Base-by-base conservation (phyloP, 2,113 vertebrate genomes). In the Crypturellus undulatus region DNA sequence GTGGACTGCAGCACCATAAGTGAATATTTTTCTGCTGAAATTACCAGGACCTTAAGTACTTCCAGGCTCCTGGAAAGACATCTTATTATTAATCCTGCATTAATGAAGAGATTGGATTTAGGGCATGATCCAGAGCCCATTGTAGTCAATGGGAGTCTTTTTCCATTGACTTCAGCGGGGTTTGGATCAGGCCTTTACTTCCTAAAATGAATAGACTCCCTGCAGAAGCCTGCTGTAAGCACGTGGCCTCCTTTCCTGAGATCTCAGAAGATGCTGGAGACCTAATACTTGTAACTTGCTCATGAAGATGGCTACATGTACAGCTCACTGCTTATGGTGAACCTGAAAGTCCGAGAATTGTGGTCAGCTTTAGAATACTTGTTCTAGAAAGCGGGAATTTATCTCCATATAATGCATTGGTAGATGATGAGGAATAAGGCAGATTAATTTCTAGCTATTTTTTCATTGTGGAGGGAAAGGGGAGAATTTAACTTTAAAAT, bases 111-210 rank as follows among this genome's bases (percentile, higher is more conserved):
- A 79, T 24, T 75, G 68, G 85, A 90, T 4, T 75, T 93, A 94
- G 86, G 95, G 85, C 90, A 94, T 96, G 95, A 96, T 93, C 95
- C 95, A 96, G 95, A 96, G 92, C 95, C 93, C 92, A 92, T 81
- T 96, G 94, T 93, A 96, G 93, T 96, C 96, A 96, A 95, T 95
- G 95, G 95, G 83, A 96, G 88, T 60, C 36, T 95, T 96, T 96
- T 96, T 94, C 95, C 85, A 94, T 96, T 96, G 94, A 95, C 95
- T 96, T 95, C 88, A 94, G 93, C 4, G 88, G 93, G 94, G 95
- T 96, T 96, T 95, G 94, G 90, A 96, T 95, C 79, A 96, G 51
- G 95, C 65, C 92, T 96, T 95, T 96, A 93, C 94, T 96, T 94
- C 69, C 94, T 95, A 88, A 95, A 96, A 60, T 59, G 92, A 86